Conservation (phyloP, 2,888 invertebrate species). For the Xestia ashworthii region DNA sequence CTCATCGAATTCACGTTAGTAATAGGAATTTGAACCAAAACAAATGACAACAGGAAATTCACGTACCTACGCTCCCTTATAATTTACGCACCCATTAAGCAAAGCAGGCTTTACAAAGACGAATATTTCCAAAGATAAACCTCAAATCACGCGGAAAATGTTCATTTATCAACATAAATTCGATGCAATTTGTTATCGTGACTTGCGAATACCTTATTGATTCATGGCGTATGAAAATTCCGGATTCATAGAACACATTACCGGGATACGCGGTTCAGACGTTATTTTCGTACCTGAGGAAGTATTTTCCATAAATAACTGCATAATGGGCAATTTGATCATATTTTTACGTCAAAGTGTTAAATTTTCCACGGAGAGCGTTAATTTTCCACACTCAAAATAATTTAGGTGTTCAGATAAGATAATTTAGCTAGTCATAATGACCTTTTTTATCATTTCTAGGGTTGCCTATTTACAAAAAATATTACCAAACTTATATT, state of each 20-base stretch:
- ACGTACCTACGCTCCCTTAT: conserved; percentile 10
- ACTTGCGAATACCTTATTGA: conserved; percentile 68
- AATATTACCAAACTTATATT: too few species aligned
- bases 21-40: conserved; percentile 31
- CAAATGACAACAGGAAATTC: conserved; percentile 31
- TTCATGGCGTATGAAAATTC: conserved; percentile 62
- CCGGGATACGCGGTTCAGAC: conserved; percentile 19
- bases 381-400: background rate
- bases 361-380: background rate
- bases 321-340: conserved; percentile 40
- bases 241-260: conserved; percentile 50
- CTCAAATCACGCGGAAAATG: conserved; percentile 62
- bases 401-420: background rate
- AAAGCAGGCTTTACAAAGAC: conserved; percentile 46
- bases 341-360: background rate
- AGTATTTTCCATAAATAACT: conserved; percentile 35
- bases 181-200: conserved; percentile 72
- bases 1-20: background rate
- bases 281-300: conserved; percentile 49
- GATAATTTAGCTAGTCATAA: background rate
- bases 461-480: background rate
- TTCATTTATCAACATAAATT: conserved; percentile 69
- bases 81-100: conserved; percentile 40
- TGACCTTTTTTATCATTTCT: too few species aligned
- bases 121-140: conserved; percentile 61